Conservation (phyloP, 2,888 invertebrate species). For the Matsumyia berberina region DNA sequence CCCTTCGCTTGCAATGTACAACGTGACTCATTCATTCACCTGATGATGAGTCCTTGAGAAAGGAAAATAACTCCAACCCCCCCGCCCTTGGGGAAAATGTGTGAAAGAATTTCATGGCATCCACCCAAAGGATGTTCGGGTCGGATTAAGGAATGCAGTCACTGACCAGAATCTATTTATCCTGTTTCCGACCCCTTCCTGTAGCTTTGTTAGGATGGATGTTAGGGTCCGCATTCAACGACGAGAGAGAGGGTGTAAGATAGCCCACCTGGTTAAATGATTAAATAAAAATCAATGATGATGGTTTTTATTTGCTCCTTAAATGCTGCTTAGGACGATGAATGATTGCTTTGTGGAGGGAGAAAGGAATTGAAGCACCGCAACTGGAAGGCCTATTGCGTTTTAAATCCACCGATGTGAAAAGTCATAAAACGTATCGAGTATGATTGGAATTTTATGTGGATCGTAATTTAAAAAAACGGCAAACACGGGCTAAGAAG, state of each 20-base stretch:
- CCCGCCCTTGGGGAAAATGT: neutral
- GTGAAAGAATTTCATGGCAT: constrained; percentile 35
- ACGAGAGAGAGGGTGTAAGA: neutral
- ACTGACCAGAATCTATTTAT: constrained; percentile 26
- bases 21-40: constrained; percentile 55
- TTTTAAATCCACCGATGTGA: neutral
- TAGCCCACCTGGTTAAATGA: constrained; percentile 23
- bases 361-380: neutral
- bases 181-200: neutral
- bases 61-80: constrained; percentile 10
- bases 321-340: neutral
- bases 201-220: neutral
- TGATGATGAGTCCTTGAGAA: constrained; percentile 38
- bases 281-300: constrained; percentile 31
- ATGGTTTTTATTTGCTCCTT: neutral
- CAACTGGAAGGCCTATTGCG: neutral
- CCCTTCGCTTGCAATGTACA: constrained; percentile 25
- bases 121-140: constrained; percentile 8
- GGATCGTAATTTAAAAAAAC: neutral
- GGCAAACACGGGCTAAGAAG: neutral
- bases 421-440: neutral
- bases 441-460: constrained; percentile 17
- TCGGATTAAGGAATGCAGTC: constrained; percentile 40
- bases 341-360: neutral
- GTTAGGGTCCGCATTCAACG: neutral